phyloP scores from a whole-genome alignment of 1,140 invertebrate genomes.

The Atta colombica region DNA sequence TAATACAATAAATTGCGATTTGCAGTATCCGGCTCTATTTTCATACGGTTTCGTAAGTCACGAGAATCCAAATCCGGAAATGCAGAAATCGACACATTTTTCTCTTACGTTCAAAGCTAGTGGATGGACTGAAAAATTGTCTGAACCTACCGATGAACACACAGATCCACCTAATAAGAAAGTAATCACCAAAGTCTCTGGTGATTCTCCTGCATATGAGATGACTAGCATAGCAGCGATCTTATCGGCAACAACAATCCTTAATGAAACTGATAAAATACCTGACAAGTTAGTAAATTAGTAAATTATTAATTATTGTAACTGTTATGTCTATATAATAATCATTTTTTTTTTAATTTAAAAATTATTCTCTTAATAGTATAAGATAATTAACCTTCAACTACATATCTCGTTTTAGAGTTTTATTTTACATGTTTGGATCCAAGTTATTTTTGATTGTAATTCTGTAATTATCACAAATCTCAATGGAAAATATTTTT shows the following conservation, averaged over 20 bases:
- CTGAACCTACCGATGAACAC: conserved; percentile 89
- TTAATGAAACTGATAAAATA: conserved; percentile 92
- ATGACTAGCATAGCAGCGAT: conserved; percentile 92
- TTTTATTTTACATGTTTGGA: too few relatives aligned
- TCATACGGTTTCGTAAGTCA: conserved; percentile 90
- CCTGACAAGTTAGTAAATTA: conserved; percentile 89
- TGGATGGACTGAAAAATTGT: conserved; percentile 92
- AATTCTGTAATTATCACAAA: too few relatives aligned
- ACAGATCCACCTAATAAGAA: conserved; percentile 89
- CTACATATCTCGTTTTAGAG: too few relatives aligned
- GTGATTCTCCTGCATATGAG: conserved; percentile 93
- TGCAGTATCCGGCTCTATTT: conserved; percentile 91
- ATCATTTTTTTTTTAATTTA: too few relatives aligned
- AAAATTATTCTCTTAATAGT: background rate
- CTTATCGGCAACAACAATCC: conserved; percentile 91
- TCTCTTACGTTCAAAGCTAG: conserved; percentile 90
- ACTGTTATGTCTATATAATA: conserved; percentile 6
- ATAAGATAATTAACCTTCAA: background rate
- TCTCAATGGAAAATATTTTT: too few relatives aligned
- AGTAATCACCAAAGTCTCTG: conserved; percentile 89
- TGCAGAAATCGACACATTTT: conserved; percentile 89
- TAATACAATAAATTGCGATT: conserved; percentile 19
- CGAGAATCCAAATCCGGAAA: conserved; percentile 89
- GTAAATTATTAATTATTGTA: background rate
- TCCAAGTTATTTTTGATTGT: too few relatives aligned